These are phyloP conservation scores for Copidosoma aretas DNA, from an alignment of 2,888 invertebrate species.

Conservation along the genomic window DNA sequence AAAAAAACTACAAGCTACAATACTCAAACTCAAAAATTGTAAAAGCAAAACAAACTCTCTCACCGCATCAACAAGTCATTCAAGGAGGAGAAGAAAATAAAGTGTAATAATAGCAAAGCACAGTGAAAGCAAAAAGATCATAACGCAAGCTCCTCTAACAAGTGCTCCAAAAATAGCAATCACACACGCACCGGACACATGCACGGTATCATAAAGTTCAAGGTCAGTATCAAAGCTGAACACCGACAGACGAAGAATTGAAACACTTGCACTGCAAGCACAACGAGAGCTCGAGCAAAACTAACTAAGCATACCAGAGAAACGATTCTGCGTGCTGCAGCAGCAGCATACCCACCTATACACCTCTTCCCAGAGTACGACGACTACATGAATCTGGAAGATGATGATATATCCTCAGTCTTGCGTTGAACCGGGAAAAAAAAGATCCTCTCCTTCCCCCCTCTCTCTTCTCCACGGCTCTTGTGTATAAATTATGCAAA, in stretches of 20 bases:
- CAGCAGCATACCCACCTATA: not conserved
- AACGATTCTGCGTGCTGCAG: no score
- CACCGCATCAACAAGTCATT: not conserved
- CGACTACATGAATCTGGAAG: slow-evolving; percentile 21
- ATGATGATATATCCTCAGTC: slow-evolving; percentile 26
- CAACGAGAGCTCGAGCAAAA: no score
- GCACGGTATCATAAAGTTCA: slow-evolving; percentile 15
- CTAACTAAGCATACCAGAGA: no score
- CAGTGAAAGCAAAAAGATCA: slow-evolving; percentile 2
- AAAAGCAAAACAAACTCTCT: not conserved
- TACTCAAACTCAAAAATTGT: not conserved
- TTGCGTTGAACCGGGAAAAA: slow-evolving; percentile 18
- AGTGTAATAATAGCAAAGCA: not conserved
- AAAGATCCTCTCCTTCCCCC: slow-evolving; percentile 5
- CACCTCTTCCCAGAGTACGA: slow-evolving; percentile 9
- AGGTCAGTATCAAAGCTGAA: not conserved
- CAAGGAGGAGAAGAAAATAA: not conserved
- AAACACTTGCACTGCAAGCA: no score
- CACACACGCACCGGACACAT: slow-evolving; percentile 11
- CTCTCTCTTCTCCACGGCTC: not conserved
- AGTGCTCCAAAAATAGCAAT: slow-evolving; percentile 23
- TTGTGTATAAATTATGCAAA: slow-evolving; percentile 31
- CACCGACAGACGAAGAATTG: not conserved
- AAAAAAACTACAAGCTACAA: not conserved
- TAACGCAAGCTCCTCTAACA: not conserved